Evolutionary conservation across 2,888 invertebrate genomes (phyloP), one percentile per base, ranked within the genome.

Genomic region (Stegophylla sp.): DNA sequence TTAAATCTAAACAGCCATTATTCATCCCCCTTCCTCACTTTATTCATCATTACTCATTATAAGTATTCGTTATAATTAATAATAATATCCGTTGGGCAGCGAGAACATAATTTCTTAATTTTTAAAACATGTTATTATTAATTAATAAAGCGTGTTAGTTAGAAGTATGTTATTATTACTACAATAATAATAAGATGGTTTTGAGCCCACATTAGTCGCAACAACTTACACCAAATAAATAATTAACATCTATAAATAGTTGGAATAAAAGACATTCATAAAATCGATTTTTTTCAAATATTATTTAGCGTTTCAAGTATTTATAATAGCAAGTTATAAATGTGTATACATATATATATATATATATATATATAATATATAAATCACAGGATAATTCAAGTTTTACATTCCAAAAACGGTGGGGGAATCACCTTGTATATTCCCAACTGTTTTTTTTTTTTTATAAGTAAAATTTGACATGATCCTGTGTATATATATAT

Each of bases 141-240:
- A 59, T 77, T 77, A 77, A 59, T 67, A 77, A 77, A 77, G 77
- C 77, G 77, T n/a, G n/a, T 77, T 77, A 67, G 59, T 77, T 69
- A 59, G 67, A 34, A 59, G 26, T 48, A 74, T 53, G 20, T 75
- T 63, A 61, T 51, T 75, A 66, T 26, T 41, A 76, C 41, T 64
- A 77, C 17, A 43, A 72, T 59, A 53, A 59, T 66, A 53, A 56
- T 76, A 56, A 48, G 15, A 66, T 76, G 43, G 66, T 66, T 76
- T 76, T 76, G 76, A 76, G 76, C 76, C 66, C 74, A 74, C 48
- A 23, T 73, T 61, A 61, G 61, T 61, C 20, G 45, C 17, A 56
- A 71, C 23, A 48, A 75, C 48, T 64, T 75, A 73, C 43, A 56
- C 56, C 69, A 51, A 69, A 51, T 69, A 72, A 72, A 72, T 41